A percentile compares a stretch with the other conserved stretches of the same genome.
Conservation (phyloP, 2,113 vertebrate genomes). For the Ictalurus furcatus region DNA sequence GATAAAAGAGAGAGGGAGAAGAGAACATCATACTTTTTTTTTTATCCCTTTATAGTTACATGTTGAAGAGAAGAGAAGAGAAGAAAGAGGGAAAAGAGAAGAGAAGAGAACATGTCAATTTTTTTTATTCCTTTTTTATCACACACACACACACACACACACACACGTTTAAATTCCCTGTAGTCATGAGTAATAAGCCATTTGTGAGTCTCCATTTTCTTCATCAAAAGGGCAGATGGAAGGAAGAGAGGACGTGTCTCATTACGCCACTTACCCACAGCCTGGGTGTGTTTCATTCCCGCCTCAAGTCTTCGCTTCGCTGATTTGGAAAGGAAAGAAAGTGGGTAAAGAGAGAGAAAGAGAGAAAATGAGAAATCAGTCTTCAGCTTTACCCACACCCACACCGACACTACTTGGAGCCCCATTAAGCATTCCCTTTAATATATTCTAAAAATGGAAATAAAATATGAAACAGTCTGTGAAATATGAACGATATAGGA, state of each 20-base stretch:
- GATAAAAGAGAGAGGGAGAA: not conserved
- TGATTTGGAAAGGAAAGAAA: constrained; percentile 53
- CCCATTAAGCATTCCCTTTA: constrained; percentile 61
- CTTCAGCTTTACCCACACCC: constrained; percentile 1
- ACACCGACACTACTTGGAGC: constrained; percentile 41
- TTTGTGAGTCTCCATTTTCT: not conserved
- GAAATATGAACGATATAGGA: constrained; percentile 54
- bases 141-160: not conserved
- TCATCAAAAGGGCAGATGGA: constrained; percentile 10
- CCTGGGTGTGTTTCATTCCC: constrained; percentile 62
- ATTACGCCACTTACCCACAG: constrained; percentile 71
- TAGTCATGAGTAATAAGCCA: not conserved
- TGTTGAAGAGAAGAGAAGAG: not conserved
- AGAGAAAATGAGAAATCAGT: constrained; percentile 52
- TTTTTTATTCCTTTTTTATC: too few relatives aligned
- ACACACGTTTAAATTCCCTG: not conserved
- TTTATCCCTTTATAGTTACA: too few relatives aligned
- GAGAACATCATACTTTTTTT: not conserved
- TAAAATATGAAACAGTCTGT: constrained; percentile 25
- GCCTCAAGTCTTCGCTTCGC: constrained; percentile 67
- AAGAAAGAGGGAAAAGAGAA: not conserved
- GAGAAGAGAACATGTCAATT: not conserved
- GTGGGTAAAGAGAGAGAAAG: constrained; percentile 41
- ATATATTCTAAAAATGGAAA: constrained; percentile 56
- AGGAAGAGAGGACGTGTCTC: constrained; percentile 62